Percentiles rank a stretch among this genome's conserved stretches.
Conservation (phyloP, 2,113 vertebrate genomes). For the Zonotrichia leucophrys region DNA sequence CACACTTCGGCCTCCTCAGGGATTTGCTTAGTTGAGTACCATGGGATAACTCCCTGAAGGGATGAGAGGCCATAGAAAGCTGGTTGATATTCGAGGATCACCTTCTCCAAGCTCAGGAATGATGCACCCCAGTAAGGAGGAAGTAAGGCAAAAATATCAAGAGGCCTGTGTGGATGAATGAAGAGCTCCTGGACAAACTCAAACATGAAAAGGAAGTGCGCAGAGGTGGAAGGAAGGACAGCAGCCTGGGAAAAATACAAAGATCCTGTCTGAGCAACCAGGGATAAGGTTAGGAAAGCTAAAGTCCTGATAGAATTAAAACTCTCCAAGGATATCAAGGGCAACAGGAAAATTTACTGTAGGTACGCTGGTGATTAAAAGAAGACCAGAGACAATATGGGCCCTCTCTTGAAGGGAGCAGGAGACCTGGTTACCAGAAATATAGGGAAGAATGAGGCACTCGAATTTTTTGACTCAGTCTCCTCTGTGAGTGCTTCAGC, state of each 20-base stretch:
- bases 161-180: background rate
- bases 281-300: background rate
- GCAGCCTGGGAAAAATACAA: background rate
- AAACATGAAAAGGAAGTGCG: background rate
- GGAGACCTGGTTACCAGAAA: background rate
- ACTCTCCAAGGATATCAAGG: fast-evolving
- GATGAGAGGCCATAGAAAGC: background rate
- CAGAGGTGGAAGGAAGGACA: background rate
- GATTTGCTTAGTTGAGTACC: background rate
- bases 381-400: background rate
- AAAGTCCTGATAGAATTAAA: background rate
- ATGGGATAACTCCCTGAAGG: background rate
- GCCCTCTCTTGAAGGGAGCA: background rate
- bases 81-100: background rate
- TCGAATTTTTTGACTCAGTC: background rate
- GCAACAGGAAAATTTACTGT: background rate
- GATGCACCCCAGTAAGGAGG: background rate
- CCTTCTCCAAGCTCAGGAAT: background rate
- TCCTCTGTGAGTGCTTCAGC: background rate
- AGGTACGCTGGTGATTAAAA: background rate
- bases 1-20: background rate
- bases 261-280: background rate
- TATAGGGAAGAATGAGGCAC: background rate
- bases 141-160: background rate
- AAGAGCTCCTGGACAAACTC: background rate